Evolutionary conservation across 2,797 vertebrate species (phyloP).

Genomic region (Orientallactaga sibirica): DNA sequence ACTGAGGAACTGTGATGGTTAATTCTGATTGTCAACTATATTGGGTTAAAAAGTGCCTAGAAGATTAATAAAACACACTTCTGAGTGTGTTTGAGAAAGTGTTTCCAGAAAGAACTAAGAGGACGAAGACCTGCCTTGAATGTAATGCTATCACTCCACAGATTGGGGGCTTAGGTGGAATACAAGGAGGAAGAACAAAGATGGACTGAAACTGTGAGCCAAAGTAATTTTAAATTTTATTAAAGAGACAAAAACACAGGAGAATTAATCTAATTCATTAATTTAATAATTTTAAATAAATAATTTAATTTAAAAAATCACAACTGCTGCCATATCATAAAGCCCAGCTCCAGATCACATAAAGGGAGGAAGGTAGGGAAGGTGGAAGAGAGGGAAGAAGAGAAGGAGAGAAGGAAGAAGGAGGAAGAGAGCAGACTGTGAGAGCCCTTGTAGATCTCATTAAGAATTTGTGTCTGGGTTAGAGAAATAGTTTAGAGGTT

Average conservation of each 20-base stretch:
- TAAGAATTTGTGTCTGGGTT: background rate
- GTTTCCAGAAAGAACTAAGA: background rate
- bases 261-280: constrained; percentile 2
- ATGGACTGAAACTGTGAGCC: background rate
- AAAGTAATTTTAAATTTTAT: background rate
- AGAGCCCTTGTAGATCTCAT: background rate
- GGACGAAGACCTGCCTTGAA: background rate
- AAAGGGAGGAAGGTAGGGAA: background rate
- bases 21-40: background rate
- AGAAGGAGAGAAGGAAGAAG: background rate
- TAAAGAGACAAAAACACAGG: background rate
- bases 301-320: background rate
- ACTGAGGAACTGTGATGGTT: background rate
- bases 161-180: too few relatives aligned
- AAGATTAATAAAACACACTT: background rate
- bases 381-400: background rate
- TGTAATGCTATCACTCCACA: background rate
- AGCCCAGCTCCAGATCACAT: background rate
- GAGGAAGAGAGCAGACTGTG: background rate
- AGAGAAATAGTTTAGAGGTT: too few relatives aligned
- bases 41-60: background rate
- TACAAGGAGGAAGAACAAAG: background rate
- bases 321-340: background rate
- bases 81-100: background rate
- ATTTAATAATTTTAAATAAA: background rate